A percentile compares a stretch with the other conserved stretches of the same genome.
Conservation (phyloP, 2,888 invertebrate species). For the Drosophila suboccidentalis region DNA sequence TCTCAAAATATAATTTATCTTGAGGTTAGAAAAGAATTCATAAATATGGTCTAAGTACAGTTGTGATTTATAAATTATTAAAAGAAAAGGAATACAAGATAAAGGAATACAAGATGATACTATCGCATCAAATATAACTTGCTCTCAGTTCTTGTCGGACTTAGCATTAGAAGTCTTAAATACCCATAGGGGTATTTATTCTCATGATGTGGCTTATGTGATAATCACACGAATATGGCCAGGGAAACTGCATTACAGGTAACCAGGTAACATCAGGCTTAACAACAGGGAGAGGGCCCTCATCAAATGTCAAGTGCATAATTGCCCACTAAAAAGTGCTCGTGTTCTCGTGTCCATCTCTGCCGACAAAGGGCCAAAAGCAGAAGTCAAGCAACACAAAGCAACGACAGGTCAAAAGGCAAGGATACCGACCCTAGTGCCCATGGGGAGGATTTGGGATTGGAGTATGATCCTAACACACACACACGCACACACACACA, state of each 20-base stretch:
- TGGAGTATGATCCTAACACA: constrained; percentile 17
- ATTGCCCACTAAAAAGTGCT: constrained; percentile 64
- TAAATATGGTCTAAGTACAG: too few relatives aligned
- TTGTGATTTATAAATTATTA: too few relatives aligned
- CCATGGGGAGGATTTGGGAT: constrained; percentile 7
- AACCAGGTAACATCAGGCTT: constrained; percentile 11
- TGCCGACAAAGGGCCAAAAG: constrained; percentile 45
- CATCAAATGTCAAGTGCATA: constrained; percentile 81
- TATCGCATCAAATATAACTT: not conserved
- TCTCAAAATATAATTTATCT: not conserved
- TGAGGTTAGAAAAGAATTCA: too few relatives aligned
- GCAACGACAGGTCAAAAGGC: constrained; percentile 31
- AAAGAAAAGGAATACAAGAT: too few relatives aligned
- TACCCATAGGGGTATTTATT: not conserved
- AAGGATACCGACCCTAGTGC: constrained; percentile 39
- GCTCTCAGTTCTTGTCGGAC: not conserved
- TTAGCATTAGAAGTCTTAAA: not conserved
- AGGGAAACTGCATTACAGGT: constrained; percentile 44
- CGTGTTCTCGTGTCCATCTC: constrained; percentile 34
- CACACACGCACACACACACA: constrained; percentile 5
- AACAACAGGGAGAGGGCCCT: constrained; percentile 46
- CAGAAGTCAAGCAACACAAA: constrained; percentile 38
- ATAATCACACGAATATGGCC: constrained; percentile 49
- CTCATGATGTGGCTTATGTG: constrained; percentile 21
- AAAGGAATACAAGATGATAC: too few relatives aligned